Evolutionary conservation across 2,113 vertebrate genomes (phyloP), one percentile per base, ranked within the genome.

Genomic region (Poeciliopsis occidentalis): DNA sequence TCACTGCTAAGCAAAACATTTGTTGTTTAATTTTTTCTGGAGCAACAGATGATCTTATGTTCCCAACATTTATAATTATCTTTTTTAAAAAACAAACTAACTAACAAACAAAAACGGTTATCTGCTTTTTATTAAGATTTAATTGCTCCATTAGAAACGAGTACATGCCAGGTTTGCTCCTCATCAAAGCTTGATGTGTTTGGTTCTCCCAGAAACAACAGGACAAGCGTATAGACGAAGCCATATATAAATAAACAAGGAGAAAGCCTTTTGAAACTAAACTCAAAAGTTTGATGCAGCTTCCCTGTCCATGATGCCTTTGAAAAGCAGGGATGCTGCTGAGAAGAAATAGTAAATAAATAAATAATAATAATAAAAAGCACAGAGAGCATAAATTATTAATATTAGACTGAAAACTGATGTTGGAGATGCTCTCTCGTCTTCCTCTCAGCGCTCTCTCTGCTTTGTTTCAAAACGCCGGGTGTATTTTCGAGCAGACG

Each of bases 361-460:
- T 93, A 94, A 94, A 94, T 94, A 92, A 93, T 93, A 91, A 91
- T 93, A 90, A 94, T 94, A 94, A 94, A 94, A 94, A 93, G 91
- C 93, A 88, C 88, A 92, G 90, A 92, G 90, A 85, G 92, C 85
- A 94, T 95, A 93, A 94, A 95, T 95, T 94, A 95, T 95, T 95
- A 94, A 94, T 87, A 94, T 93, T 89, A 94, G 94, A 87, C 93
- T 93, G 93, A 92, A 91, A 91, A 93, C 87, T 91, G 93, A 93
- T 93, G 93, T 91, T 89, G 79, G 75, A 92, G 91, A 93, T 91
- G 92, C 85, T 90, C 94, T 94, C 89, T 93, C 71, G 80, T 91
- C 90, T 89, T 92, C 81, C 86, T 94, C 88, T 91, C 87, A 88
- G 87, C 78, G 63, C 63, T 34, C 60, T 44, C 27, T 51, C 71